Conservation (phyloP, 2,888 invertebrate genomes). For the Strigamia maritima region DNA sequence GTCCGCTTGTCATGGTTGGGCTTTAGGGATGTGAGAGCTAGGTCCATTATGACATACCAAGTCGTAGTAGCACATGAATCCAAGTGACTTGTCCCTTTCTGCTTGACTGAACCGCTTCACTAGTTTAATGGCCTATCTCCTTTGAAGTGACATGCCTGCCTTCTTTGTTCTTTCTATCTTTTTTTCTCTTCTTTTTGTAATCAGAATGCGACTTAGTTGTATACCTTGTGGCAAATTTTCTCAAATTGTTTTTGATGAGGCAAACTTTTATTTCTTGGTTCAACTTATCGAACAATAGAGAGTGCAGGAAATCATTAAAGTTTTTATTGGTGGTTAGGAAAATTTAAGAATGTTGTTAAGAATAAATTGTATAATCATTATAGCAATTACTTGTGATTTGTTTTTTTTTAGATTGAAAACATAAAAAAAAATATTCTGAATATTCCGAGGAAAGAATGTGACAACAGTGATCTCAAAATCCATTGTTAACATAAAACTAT, state of each 20-base stretch:
- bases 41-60: constrained; percentile 11
- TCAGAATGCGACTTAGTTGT: constrained; percentile 1
- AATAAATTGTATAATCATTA: no score
- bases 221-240: background rate
- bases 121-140: constrained; percentile 1
- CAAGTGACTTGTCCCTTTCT: background rate
- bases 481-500: no score
- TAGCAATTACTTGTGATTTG: no score
- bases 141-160: background rate
- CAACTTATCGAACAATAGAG: no score
- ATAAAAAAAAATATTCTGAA: no score
- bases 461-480: no score
- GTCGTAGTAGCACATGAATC: background rate
- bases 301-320: no score
- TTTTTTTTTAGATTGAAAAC: no score
- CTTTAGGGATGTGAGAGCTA: background rate
- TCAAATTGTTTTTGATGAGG: background rate
- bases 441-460: no score
- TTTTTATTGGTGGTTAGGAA: no score
- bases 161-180: background rate
- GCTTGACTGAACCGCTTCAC: background rate
- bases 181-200: background rate
- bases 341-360: no score
- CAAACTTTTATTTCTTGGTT: no score
- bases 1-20: constrained; percentile 8